Evolutionary conservation across 2,797 vertebrate genomes (phyloP).

Genomic region (Sorex maritimensis): DNA sequence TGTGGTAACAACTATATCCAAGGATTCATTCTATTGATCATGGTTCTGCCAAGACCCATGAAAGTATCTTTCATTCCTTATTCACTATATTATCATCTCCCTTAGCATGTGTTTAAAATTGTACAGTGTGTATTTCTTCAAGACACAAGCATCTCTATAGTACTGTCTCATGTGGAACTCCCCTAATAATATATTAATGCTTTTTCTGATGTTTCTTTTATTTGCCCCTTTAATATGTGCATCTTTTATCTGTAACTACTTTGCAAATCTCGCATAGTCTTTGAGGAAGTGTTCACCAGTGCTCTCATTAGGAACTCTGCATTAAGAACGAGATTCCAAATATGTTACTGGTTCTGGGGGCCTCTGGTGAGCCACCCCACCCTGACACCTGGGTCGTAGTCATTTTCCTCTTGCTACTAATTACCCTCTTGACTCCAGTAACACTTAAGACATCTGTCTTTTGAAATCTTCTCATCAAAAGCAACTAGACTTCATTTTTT

Average conservation of each 20-base stretch:
- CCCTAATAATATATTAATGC: background rate
- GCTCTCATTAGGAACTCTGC: background rate
- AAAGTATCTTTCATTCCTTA: background rate
- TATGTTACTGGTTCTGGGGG: background rate
- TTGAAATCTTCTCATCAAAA: slow-evolving; percentile 15
- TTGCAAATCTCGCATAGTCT: background rate
- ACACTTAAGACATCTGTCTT: background rate
- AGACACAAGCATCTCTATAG: too few relatives aligned
- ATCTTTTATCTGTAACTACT: background rate
- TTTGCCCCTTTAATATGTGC: background rate
- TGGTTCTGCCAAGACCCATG: background rate
- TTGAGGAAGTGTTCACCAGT: background rate
- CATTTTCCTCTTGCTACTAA: background rate
- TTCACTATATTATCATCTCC: background rate
- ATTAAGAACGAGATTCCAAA: background rate
- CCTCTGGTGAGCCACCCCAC: background rate
- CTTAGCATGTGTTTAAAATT: slow-evolving; percentile 3
- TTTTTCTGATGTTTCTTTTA: background rate
- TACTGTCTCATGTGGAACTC: background rate
- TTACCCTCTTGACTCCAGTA: background rate
- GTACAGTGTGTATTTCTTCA: background rate
- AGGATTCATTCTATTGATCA: background rate
- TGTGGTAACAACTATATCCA: background rate
- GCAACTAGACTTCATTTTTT: background rate
- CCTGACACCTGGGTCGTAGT: background rate